Evolutionary conservation across 2,113 vertebrate species (phyloP).

Genomic region (Upupa epops): DNA sequence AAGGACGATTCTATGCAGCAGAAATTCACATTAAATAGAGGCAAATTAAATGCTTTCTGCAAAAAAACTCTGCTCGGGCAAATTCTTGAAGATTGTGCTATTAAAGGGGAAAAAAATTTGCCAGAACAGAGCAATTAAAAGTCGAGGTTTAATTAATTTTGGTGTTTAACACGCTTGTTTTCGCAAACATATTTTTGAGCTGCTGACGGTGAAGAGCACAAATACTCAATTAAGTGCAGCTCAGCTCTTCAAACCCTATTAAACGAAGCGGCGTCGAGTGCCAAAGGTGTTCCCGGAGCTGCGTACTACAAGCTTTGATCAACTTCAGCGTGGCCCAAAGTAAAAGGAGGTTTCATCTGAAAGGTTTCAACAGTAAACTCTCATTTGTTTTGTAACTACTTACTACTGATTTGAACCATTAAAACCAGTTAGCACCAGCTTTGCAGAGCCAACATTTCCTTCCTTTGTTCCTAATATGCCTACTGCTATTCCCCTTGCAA

Average conservation of each 20-base stretch:
- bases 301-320: background rate
- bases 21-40: background rate
- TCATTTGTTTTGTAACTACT: slow-evolving; percentile 41
- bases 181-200: background rate
- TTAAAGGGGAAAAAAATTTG: background rate
- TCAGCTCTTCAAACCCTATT: background rate
- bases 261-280: background rate
- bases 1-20: background rate
- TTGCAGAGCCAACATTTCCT: slow-evolving; percentile 25
- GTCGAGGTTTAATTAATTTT: slow-evolving; percentile 21
- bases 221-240: background rate
- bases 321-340: background rate
- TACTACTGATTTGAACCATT: slow-evolving; percentile 37
- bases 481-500: slow-evolving; percentile 46
- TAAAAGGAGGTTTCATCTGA: slow-evolving; percentile 54
- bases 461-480: slow-evolving; percentile 45
- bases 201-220: slow-evolving; percentile 13
- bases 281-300: background rate
- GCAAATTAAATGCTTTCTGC: background rate
- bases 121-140: slow-evolving; percentile 29
- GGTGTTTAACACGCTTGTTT: slow-evolving; percentile 1
- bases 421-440: slow-evolving; percentile 41
- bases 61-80: background rate
- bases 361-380: slow-evolving; percentile 47
- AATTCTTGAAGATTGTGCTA: background rate